Evolutionary conservation across 2,113 vertebrate species (phyloP), one percentile per base, ranked within the genome.

Genomic region (Cyanoramphus novaezelandiae): DNA sequence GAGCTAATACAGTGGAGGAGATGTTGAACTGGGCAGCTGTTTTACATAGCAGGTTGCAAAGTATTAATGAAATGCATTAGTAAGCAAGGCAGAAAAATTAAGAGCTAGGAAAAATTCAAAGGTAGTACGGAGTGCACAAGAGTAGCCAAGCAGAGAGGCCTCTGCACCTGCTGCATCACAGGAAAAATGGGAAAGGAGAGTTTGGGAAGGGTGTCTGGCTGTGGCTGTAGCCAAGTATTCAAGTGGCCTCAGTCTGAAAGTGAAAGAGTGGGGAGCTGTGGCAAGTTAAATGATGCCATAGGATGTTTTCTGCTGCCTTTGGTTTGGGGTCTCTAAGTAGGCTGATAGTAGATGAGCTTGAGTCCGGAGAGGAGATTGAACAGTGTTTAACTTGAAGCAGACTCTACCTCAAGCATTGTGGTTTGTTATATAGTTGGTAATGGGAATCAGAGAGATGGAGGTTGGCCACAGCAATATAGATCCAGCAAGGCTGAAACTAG

Each of bases 91-190:
- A 52, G 47, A 37, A 87, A 70, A 89, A 41, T 37, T 19, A 41
- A 29, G 28, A 68, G 11, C 29, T 49, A 4, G 27, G 64, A 59
- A 50, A 68, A 77, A 81, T 5, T 24, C 7, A 25, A 37, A 17
- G 27, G 15, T 0, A 2, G 6, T 6, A 29, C 10, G 16, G 59
- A 57, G 6, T 5, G 28, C 28, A 16, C 5, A 7, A 43, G 31
- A 1, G 0, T 2, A 53, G 72, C 11, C 6, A 6, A 62, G n/a
- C 10, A 0, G 1, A 52, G 67, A 68, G 44, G 67, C 39, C 12
- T 52, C 41, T 52, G 60, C 60, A 8, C 10, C 57, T 53, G 47
- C 71, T 18, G 37, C 11, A 8, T 31, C 24, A 2, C 43, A 7
- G 15, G 33, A 16, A 43, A 11, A 23, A 29, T 7, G 49, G 71